phyloP scores from a whole-genome alignment of 2,888 invertebrate species.

The Diaphora mendica region DNA sequence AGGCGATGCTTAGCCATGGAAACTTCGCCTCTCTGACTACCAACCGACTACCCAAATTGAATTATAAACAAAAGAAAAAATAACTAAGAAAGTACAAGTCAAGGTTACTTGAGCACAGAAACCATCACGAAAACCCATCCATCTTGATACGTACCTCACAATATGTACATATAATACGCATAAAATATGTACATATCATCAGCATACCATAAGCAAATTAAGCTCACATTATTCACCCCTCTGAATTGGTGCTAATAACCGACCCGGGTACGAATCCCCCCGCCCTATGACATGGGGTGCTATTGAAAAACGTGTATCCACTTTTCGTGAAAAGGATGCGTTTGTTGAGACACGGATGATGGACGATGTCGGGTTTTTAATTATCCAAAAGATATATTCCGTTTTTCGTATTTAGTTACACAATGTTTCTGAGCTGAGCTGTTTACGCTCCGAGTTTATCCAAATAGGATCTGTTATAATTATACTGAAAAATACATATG shows the following conservation, averaged over 20 bases:
- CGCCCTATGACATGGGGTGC: constrained; percentile 60
- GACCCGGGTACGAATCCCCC: constrained; percentile 59
- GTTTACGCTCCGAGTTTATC: not conserved
- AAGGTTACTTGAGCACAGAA: not conserved
- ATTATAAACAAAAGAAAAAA: not conserved
- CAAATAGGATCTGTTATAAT: not conserved
- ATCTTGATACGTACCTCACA: constrained; percentile 27
- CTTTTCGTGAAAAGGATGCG: constrained; percentile 60
- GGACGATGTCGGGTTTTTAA: constrained; percentile 51
- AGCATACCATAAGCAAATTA: constrained; percentile 80
- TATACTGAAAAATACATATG: not conserved
- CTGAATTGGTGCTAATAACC: constrained; percentile 84
- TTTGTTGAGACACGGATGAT: constrained; percentile 59
- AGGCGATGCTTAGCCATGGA: not conserved
- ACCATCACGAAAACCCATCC: constrained; percentile 9
- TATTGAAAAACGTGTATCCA: constrained; percentile 64
- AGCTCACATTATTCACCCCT: constrained; percentile 82
- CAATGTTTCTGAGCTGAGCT: not conserved
- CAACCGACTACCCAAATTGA: not conserved
- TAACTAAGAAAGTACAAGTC: not conserved
- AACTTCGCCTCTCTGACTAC: no score
- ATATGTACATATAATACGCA: constrained; percentile 39
- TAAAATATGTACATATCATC: constrained; percentile 76
- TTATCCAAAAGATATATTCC: constrained; percentile 24
- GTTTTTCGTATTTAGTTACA: constrained; percentile 8